Percentiles rank a stretch among this genome's conserved stretches.
phyloP scores from a whole-genome alignment of 2,888 invertebrate genomes.

The Dolichopus griseipennis region DNA sequence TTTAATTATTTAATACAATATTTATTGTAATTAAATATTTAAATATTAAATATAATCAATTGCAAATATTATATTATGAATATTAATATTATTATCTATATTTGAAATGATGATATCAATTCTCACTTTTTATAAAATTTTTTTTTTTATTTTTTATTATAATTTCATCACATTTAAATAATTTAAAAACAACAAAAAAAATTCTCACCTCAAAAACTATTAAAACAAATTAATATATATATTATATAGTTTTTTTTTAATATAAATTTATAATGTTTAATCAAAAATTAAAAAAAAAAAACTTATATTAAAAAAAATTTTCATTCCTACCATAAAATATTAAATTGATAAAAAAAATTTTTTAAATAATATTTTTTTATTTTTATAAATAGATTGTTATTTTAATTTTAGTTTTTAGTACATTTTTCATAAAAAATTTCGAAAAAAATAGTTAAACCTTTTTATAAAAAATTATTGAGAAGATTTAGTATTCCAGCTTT shows the following conservation, averaged over 20 bases:
- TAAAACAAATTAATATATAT: not conserved
- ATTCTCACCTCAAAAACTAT: not conserved
- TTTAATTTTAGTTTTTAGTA: too few relatives aligned
- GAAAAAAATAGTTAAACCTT: too few relatives aligned
- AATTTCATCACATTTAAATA: constrained; percentile 1
- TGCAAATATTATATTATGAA: not conserved
- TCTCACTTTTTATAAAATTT: too few relatives aligned
- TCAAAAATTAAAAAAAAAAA: not conserved
- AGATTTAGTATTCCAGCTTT: too few relatives aligned
- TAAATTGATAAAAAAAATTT: not conserved
- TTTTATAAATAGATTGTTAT: not conserved
- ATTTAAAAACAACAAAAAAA: not conserved
- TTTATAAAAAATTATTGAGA: too few relatives aligned
- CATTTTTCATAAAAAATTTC: too few relatives aligned
- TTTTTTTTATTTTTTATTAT: not conserved
- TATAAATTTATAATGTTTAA: too few relatives aligned
- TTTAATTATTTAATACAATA: too few relatives aligned
- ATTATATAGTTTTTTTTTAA: not conserved
- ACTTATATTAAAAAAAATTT: not conserved
- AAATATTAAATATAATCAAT: not conserved
- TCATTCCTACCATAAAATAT: not conserved
- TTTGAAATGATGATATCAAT: not conserved
- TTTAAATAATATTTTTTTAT: not conserved
- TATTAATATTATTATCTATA: too few relatives aligned
- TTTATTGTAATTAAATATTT: too few relatives aligned